Percentiles rank a stretch among this genome's conserved stretches.
phyloP scores from a whole-genome alignment of 1,140 invertebrate genomes.

The Diorhabda elongata region DNA sequence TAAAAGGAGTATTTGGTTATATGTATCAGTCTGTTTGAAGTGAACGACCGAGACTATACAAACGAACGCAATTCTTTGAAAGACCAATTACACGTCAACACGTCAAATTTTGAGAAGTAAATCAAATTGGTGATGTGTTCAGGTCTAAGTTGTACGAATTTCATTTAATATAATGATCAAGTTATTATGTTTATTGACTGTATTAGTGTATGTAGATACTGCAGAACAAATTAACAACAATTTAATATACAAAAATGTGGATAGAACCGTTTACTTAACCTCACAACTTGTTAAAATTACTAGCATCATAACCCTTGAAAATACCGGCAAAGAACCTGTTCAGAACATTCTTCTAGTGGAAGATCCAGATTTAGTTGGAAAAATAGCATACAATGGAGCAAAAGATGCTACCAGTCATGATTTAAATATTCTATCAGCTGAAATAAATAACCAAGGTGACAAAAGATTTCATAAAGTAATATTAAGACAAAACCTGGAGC shows the following conservation, averaged over 20 bases:
- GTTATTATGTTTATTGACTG: constrained; percentile 20
- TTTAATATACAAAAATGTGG: constrained; percentile 75
- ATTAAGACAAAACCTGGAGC: constrained; percentile 57
- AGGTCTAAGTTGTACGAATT: not conserved
- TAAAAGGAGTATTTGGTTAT: too few relatives aligned
- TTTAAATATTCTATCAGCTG: constrained; percentile 56
- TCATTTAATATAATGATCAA: constrained; percentile 27
- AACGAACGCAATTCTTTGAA: too few relatives aligned
- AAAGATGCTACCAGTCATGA: constrained; percentile 62
- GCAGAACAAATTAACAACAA: constrained; percentile 29
- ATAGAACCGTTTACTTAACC: constrained; percentile 79
- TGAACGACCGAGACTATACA: too few relatives aligned
- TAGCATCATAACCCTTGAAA: constrained; percentile 76
- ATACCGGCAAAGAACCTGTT: constrained; percentile 66
- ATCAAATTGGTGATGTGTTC: not conserved
- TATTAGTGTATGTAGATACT: constrained; percentile 16
- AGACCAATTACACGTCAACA: not conserved
- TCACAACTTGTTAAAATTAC: constrained; percentile 84
- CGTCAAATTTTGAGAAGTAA: not conserved
- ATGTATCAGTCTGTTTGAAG: too few relatives aligned
- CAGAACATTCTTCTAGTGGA: constrained; percentile 69
- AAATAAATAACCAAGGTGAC: constrained; percentile 49
- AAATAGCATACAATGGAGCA: constrained; percentile 71
- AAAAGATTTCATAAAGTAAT: constrained; percentile 59
- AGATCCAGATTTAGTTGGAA: constrained; percentile 58